A percentile compares a stretch with the other conserved stretches of the same genome.
These are phyloP conservation scores for Cyclophora albipunctata DNA, from an alignment of 2,888 invertebrate species.

Conservation along the genomic window DNA sequence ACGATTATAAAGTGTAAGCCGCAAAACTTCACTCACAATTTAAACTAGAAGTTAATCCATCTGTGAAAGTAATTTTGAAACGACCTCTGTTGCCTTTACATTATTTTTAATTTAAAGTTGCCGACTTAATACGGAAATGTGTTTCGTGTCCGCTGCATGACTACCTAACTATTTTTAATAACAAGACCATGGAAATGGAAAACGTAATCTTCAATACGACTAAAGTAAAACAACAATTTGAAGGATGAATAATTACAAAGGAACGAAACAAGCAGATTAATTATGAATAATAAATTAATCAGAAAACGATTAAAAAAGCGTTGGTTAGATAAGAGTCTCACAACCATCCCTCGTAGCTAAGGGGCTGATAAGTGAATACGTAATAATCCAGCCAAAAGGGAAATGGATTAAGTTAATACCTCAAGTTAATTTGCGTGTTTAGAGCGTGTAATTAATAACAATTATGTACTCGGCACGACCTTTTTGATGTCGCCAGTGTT, in stretches of 20 bases:
- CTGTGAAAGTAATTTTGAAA: conserved; percentile 12
- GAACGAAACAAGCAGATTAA: background rate
- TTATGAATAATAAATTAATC: background rate
- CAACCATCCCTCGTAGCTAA: background rate
- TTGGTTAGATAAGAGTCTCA: background rate
- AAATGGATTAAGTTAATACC: conserved; percentile 16
- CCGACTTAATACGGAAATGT: no score
- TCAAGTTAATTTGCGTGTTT: conserved; percentile 26
- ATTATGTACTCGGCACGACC: conserved; percentile 27
- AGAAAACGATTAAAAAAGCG: conserved; percentile 8
- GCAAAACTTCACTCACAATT: conserved; percentile 10
- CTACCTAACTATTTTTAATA: no score
- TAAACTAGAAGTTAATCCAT: conserved; percentile 17
- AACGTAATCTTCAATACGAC: no score
- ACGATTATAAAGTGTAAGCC: conserved; percentile 13
- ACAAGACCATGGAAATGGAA: no score
- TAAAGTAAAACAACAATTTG: no score
- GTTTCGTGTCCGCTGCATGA: no score
- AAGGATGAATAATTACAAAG: no score
- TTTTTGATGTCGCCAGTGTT: conserved; percentile 25
- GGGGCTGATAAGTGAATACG: conserved; percentile 5
- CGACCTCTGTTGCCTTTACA: conserved; percentile 1
- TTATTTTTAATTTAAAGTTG: background rate
- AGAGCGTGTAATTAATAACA: conserved; percentile 33
- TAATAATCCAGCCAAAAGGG: conserved; percentile 8